A percentile compares a stretch with the other conserved stretches of the same genome.
phyloP scores from a whole-genome alignment of 37 sponge, comb jelly and placozoan genomes.

The Aplysina aerophoba region DNA sequence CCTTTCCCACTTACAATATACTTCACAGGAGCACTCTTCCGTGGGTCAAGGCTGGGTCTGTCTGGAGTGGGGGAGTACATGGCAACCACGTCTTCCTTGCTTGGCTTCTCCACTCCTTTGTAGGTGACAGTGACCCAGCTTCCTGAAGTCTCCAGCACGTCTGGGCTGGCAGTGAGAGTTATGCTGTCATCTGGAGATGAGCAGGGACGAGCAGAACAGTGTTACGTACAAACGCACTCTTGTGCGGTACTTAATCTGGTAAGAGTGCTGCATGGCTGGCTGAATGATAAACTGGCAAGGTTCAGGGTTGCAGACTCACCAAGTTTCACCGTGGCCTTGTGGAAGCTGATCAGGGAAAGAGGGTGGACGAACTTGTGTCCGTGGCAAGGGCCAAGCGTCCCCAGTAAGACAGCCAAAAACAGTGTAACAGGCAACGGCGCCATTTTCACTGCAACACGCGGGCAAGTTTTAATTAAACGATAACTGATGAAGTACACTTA shows the following conservation, averaged over 20 bases:
- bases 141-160: conserved; percentile 37
- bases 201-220: too few species aligned
- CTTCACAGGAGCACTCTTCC: conserved; percentile 58
- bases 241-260: too few species aligned
- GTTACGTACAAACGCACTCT: too few species aligned
- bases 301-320: neutral
- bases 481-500: too few species aligned
- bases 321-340: neutral
- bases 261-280: too few species aligned
- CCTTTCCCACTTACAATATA: neutral
- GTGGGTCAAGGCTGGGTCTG: conserved; percentile 42
- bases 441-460: too few species aligned
- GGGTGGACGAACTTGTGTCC: conserved; percentile 1
- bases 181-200: neutral
- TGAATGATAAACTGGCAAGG: too few species aligned
- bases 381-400: neutral
- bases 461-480: too few species aligned
- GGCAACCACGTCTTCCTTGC: conserved; percentile 59
- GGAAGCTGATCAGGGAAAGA: neutral
- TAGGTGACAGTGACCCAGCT: conserved; percentile 66
- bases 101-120: conserved; percentile 37
- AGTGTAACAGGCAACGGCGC: neutral
- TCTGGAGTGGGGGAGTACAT: conserved; percentile 65
- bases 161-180: neutral
- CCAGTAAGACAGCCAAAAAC: neutral